Conservation (phyloP, 2,113 vertebrate genomes). For the rabbit (Oryctolagus cuniculus) region mOryCun1.1 NC_091435.1:80850001-80850500, state of each 20-base stretch:
- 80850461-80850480: neutral
- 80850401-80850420: neutral
- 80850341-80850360: neutral
- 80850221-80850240: neutral
- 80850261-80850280: neutral
- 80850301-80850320: neutral
- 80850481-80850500: neutral
- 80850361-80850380: neutral
- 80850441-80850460: neutral
- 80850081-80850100: constrained; percentile 6
- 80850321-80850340: neutral
- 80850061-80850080: constrained; percentile 8
- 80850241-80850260: neutral
- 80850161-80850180: neutral
- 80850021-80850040: neutral
- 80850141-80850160: neutral
- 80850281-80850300: neutral
- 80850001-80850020: neutral
- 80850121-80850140: neutral
- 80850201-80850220: neutral
- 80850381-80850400: neutral
- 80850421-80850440: neutral
- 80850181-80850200: neutral
- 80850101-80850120: neutral
- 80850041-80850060: neutral